Percentiles rank a stretch among this genome's conserved stretches.
phyloP scores from a whole-genome alignment of 2,113 vertebrate genomes.

The Neoarius graeffei region DNA sequence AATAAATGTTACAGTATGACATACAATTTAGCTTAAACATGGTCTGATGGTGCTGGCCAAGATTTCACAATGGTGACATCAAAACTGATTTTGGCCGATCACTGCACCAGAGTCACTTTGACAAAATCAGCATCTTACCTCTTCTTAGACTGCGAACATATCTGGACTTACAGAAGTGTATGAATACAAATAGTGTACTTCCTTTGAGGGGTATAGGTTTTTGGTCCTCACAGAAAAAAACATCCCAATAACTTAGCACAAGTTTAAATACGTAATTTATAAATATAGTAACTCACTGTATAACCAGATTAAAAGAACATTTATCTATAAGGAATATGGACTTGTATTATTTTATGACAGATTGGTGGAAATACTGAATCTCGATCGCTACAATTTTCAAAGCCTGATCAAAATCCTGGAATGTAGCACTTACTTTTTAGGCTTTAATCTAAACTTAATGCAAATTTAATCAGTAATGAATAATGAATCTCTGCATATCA shows the following conservation, averaged over 20 bases:
- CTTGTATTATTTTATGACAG: not conserved
- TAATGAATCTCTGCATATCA: slow-evolving; percentile 60
- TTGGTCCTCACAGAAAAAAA: slow-evolving; percentile 49
- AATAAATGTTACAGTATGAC: slow-evolving; percentile 6
- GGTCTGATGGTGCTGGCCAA: not conserved
- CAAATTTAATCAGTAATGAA: slow-evolving; percentile 59
- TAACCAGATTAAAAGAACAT: not conserved
- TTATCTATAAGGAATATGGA: not conserved
- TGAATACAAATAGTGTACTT: slow-evolving; percentile 27
- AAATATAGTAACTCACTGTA: slow-evolving; percentile 1
- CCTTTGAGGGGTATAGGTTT: not conserved
- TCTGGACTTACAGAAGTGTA: slow-evolving; percentile 52
- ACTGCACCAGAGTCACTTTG: slow-evolving; percentile 32
- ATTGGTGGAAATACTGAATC: slow-evolving; percentile 17
- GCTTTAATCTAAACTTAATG: slow-evolving; percentile 46
- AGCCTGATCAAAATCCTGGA: slow-evolving; percentile 13
- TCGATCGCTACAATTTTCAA: slow-evolving; percentile 9
- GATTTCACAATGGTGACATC: slow-evolving; percentile 45
- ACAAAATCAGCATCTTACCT: slow-evolving; percentile 58
- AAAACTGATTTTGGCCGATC: slow-evolving; percentile 36
- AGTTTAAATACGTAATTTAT: not conserved
- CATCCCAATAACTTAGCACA: slow-evolving; percentile 9
- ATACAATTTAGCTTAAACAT: slow-evolving; percentile 8
- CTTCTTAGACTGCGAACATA: slow-evolving; percentile 37
- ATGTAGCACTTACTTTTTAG: slow-evolving; percentile 3